Evolutionary conservation across 2,113 vertebrate species (phyloP).

Genomic region (Psittacula cyanocephala): DNA sequence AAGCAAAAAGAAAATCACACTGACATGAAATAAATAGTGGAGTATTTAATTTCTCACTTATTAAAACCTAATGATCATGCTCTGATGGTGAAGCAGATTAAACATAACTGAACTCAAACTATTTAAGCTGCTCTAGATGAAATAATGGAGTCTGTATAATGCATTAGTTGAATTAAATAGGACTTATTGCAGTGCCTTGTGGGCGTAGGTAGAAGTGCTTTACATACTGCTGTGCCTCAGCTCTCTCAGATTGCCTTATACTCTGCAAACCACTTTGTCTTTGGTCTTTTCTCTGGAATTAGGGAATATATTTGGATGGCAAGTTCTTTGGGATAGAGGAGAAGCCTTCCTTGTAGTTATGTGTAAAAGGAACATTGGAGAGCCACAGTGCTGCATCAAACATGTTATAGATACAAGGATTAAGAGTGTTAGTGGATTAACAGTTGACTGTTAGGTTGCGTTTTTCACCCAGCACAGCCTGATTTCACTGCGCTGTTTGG

Average conservation of each 20-base stretch:
- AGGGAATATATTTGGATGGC: not conserved
- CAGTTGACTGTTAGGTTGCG: not conserved
- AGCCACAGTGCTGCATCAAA: not conserved
- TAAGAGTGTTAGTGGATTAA: accelerated
- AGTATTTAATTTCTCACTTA: not conserved
- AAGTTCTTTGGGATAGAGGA: not conserved
- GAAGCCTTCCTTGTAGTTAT: not conserved
- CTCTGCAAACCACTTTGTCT: not conserved
- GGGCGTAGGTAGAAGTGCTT: not conserved
- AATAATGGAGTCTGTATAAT: not conserved
- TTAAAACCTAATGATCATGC: not conserved
- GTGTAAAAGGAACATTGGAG: not conserved
- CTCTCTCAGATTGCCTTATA: not conserved
- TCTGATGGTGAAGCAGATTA: not conserved
- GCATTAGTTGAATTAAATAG: not conserved
- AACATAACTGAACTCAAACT: not conserved
- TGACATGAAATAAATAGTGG: not conserved
- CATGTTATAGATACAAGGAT: accelerated
- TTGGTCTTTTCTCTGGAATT: not conserved
- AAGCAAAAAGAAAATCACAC: not conserved
- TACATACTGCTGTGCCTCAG: accelerated
- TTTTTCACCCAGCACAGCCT: not conserved
- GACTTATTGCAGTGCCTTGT: not conserved
- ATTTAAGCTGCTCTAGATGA: not conserved
- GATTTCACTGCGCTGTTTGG: accelerated